Conservation (phyloP, 2,797 vertebrate species). For the Gastrophryne carolinensis region DNA sequence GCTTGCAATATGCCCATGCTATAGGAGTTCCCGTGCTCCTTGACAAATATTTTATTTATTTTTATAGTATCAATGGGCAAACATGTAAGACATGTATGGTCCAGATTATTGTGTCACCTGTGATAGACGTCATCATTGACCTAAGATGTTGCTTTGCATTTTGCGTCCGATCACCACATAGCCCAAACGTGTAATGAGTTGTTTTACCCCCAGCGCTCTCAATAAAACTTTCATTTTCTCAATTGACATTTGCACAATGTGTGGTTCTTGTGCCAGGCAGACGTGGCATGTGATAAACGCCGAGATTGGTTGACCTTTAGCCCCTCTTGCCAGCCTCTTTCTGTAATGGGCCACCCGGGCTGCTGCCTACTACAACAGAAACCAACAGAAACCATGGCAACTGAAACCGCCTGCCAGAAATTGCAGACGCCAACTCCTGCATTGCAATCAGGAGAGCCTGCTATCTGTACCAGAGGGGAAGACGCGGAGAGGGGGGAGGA, state of each 20-base stretch:
- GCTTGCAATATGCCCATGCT: no score
- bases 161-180: neutral
- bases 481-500: neutral
- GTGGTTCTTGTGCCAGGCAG: constrained; percentile 39
- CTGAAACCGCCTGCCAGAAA: constrained; percentile 48
- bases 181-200: constrained; percentile 14
- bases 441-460: constrained; percentile 48
- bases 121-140: neutral
- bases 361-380: constrained; percentile 50
- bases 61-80: no score
- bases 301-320: constrained; percentile 44
- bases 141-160: neutral
- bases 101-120: neutral
- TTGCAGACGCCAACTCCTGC: constrained; percentile 50
- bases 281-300: constrained; percentile 34
- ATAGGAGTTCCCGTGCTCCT: no score
- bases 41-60: no score
- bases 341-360: constrained; percentile 49
- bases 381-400: constrained; percentile 53
- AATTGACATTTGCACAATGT: constrained; percentile 47
- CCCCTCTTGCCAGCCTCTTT: constrained; percentile 42
- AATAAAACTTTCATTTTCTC: constrained; percentile 46
- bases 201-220: constrained; percentile 21
- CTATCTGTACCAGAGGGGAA: constrained; percentile 46
- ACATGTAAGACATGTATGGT: neutral